phyloP scores from a whole-genome alignment of 1,140 invertebrate genomes.

The Lamellibrachia luymesi region DNA sequence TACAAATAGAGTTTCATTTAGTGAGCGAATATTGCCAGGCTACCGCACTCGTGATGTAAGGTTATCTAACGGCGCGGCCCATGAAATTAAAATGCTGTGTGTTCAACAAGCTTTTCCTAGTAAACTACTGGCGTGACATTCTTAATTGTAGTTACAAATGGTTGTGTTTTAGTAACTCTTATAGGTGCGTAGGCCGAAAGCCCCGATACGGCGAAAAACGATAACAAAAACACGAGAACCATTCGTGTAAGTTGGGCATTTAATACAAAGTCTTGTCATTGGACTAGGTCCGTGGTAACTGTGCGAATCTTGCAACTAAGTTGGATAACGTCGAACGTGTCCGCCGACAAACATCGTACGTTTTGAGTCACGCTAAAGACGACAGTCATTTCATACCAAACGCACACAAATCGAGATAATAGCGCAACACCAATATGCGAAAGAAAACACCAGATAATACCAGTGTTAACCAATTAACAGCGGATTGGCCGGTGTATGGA shows the following conservation, averaged over 20 bases:
- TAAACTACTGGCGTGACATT: too few species aligned
- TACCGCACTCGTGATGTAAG: too few species aligned
- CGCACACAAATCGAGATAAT: background rate
- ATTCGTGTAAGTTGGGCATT: background rate
- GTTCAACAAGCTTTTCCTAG: too few species aligned
- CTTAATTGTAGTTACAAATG: too few species aligned
- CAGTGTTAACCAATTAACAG: background rate
- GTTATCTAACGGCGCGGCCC: too few species aligned
- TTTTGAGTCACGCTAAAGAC: background rate
- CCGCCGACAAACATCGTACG: background rate
- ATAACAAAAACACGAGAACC: background rate
- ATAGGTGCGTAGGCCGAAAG: too few species aligned
- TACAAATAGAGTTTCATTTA: too few species aligned
- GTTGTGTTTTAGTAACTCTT: too few species aligned
- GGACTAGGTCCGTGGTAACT: background rate
- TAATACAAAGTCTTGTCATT: background rate
- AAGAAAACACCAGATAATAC: background rate
- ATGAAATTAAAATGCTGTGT: too few species aligned
- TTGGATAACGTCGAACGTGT: background rate
- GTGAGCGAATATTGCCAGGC: too few species aligned
- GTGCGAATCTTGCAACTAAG: background rate
- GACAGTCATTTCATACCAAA: background rate
- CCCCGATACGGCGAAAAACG: background rate
- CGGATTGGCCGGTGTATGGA: too few species aligned
- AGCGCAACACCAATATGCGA: constrained; percentile 3